Evolutionary conservation across 2,888 invertebrate genomes (phyloP), one percentile per base, ranked within the genome.

Genomic region (Pollenia griseotomentosa): DNA sequence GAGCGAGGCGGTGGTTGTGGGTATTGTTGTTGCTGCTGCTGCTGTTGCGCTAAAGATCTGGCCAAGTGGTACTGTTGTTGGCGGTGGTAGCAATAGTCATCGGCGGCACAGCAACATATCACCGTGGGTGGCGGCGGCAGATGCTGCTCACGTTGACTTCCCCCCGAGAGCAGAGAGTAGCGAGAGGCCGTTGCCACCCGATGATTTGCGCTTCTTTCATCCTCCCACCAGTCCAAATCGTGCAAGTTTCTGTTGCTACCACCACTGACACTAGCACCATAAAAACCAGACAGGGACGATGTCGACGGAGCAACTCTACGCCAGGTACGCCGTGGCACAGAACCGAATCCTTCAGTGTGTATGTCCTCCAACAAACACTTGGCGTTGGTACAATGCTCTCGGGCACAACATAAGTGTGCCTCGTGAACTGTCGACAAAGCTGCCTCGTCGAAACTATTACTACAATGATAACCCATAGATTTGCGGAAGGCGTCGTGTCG

Each of bases 341-440:
- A 88, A 40, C 42, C 89, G 89, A 90, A 90, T 3, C 90, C 91
- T 1, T 87, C 87, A 12, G 92, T 90, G 78, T 93, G 92, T 68
- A 93, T 92, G 68, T 93, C 93, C 68, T 93, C 93, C 75, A 93
- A 87, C 85, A 93, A 89, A 86, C 93, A 93, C 88, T 91, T 93
- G 83, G 92, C 92, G 51, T 90, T 93, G 80, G 93, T 93, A 89
- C 93, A 93, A 70, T 92, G 91, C 33, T 93, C 93, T 48, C 93
- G 89, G 7, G 92, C 92, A 87, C 93, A 93, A 75, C 93, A 93
- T 40, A 89, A 89, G 48, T 92, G 92, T 42, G 90, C 86, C 48
- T 90, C 90, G 23, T 74, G 85, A n/a, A 68, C 77, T 14, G 84
- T 70, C 12, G 73, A 33, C 80, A 91, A 83, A 6, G 89, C 80